Evolutionary conservation across 2,797 vertebrate genomes (phyloP).

Genomic region (Neosilurus hyrtlii): DNA sequence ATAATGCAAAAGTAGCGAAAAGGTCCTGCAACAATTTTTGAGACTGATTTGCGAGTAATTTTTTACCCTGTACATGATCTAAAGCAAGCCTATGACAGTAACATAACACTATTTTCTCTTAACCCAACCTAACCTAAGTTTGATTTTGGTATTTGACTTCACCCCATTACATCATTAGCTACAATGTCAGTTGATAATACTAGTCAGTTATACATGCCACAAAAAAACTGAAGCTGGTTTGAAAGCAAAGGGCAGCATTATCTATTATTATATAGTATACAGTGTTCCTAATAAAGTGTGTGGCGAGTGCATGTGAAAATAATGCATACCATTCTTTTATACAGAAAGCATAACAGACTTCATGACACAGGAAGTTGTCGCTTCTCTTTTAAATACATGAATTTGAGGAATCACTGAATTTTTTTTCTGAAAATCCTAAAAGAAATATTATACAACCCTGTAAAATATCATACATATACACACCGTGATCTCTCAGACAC

Average conservation of each 20-base stretch:
- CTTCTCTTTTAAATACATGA: not conserved
- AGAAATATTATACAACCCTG: not conserved
- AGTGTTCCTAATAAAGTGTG: not conserved
- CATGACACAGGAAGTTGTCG: not conserved
- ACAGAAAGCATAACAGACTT: not conserved
- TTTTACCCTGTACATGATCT: too few species aligned
- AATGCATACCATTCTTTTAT: not conserved
- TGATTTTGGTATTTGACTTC: not conserved
- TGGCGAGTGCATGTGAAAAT: not conserved
- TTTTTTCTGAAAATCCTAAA: not conserved
- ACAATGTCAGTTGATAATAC: not conserved
- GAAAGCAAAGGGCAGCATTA: not conserved
- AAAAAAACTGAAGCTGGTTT: not conserved
- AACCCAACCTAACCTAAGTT: not conserved
- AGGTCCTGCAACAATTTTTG: too few species aligned
- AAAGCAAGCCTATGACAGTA: not conserved
- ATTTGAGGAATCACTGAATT: not conserved
- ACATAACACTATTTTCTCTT: not conserved
- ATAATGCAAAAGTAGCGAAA: too few species aligned
- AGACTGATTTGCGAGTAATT: too few species aligned
- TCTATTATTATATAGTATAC: not conserved
- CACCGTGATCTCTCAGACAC: not conserved
- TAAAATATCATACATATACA: not conserved
- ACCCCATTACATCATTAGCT: not conserved
- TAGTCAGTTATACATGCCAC: not conserved